These are phyloP conservation scores for Drosophila suboccidentalis DNA, from an alignment of 2,888 invertebrate species.

Conservation along the genomic window DNA sequence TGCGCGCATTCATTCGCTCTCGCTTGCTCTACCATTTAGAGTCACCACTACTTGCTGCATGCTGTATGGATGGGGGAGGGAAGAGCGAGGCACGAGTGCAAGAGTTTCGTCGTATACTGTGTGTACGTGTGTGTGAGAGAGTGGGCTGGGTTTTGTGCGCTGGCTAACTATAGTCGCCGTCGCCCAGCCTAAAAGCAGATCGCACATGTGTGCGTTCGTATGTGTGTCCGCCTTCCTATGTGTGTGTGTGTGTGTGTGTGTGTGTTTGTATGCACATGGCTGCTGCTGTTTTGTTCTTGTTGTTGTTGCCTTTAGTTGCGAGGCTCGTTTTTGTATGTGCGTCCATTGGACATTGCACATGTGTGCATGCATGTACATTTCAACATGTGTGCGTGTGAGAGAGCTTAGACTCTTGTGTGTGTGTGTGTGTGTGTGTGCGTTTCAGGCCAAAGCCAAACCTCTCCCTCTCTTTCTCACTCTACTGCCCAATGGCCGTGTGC, in stretches of 20 bases:
- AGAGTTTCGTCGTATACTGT: conserved; percentile 13
- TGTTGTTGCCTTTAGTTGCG: conserved; percentile 54
- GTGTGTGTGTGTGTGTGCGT: conserved; percentile 29
- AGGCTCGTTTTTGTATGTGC: conserved; percentile 63
- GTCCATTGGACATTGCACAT: conserved; percentile 79
- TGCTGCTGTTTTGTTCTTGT: conserved; percentile 57
- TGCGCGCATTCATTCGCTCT: conserved; percentile 20
- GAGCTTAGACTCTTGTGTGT: conserved; percentile 18
- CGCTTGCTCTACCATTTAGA: conserved; percentile 24
- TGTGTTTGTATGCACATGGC: conserved; percentile 48
- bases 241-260: conserved; percentile 25
- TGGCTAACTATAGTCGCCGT: conserved; percentile 72
- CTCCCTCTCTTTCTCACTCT: conserved; percentile 27
- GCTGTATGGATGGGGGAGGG: background rate
- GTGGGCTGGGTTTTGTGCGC: conserved; percentile 65
- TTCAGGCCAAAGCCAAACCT: conserved; percentile 61
- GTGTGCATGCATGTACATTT: conserved; percentile 17
- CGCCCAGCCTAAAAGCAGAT: conserved; percentile 80
- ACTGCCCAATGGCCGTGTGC: conserved; percentile 57
- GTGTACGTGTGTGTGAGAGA: conserved; percentile 17
- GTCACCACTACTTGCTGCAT: background rate
- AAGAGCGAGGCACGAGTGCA: conserved; percentile 36
- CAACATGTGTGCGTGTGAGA: conserved; percentile 17
- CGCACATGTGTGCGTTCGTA: conserved; percentile 47
- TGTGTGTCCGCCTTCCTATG: conserved; percentile 10